phyloP scores from a whole-genome alignment of 2,888 invertebrate species.

The Pecten maximus region DNA sequence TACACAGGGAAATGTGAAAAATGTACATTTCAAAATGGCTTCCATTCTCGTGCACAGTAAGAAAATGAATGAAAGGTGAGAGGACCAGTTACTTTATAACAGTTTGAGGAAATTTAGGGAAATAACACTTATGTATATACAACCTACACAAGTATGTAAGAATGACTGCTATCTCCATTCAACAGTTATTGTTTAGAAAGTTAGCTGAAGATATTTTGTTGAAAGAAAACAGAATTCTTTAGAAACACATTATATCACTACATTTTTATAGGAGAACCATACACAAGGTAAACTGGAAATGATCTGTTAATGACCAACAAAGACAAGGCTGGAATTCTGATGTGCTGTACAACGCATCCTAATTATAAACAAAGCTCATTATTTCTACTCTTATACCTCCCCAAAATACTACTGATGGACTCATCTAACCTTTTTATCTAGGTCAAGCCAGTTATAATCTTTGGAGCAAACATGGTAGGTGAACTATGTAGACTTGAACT shows the following conservation, averaged over 20 bases:
- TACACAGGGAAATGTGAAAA: not conserved
- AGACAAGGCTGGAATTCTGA: not conserved
- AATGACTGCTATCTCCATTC: not conserved
- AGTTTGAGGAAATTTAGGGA: not conserved
- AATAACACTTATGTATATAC: not conserved
- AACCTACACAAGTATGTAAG: not conserved
- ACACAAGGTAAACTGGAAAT: not conserved
- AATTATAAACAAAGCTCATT: conserved; percentile 23
- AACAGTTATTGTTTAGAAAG: not conserved
- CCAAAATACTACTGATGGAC: not conserved
- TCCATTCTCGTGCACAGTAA: not conserved
- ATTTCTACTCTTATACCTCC: not conserved
- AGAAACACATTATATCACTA: not conserved
- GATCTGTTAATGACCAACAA: not conserved
- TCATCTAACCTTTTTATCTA: conserved; percentile 11
- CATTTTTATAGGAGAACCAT: not conserved
- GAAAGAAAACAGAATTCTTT: conserved; percentile 18
- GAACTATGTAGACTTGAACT: not conserved
- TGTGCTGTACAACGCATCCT: not conserved
- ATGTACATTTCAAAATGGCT: not conserved
- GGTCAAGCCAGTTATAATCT: not conserved
- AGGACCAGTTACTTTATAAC: not conserved
- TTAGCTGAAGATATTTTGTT: not conserved
- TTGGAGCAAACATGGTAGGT: not conserved
- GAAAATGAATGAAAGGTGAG: not conserved